These are phyloP conservation scores for Anolis sagrei DNA, from an alignment of 2,113 vertebrate genomes.

Conservation along the genomic window DNA sequence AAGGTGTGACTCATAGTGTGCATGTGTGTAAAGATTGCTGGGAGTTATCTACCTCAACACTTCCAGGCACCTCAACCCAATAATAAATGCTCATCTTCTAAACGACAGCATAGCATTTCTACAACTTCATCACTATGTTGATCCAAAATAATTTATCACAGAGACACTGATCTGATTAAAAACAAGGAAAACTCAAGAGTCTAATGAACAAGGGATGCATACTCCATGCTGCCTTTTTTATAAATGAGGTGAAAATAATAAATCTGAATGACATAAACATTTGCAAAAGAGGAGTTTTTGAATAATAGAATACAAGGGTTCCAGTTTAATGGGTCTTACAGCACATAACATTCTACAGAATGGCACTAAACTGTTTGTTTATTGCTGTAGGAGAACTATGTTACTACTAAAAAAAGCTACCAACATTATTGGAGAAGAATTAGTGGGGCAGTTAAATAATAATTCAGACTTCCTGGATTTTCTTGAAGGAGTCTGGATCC, in stretches of 20 bases:
- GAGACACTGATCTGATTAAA: neutral
- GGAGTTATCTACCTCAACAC: neutral
- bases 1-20: neutral
- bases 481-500: neutral
- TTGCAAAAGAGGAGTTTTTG: neutral
- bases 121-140: neutral
- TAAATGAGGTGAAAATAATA: slow-evolving; percentile 1
- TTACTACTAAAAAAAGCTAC: neutral
- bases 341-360: neutral
- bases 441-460: neutral
- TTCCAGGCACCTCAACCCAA: neutral
- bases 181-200: neutral
- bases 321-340: neutral
- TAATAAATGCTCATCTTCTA: neutral
- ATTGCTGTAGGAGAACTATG: slow-evolving; percentile 8
- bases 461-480: neutral
- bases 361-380: neutral
- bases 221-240: neutral
- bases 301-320: neutral
- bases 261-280: neutral
- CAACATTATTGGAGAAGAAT: neutral
- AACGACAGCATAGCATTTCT: neutral
- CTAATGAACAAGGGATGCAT: neutral
- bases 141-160: neutral
- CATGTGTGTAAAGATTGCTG: neutral